phyloP scores from a whole-genome alignment of 2,797 vertebrate species.

The Typhlichthys eigenmanni region DNA sequence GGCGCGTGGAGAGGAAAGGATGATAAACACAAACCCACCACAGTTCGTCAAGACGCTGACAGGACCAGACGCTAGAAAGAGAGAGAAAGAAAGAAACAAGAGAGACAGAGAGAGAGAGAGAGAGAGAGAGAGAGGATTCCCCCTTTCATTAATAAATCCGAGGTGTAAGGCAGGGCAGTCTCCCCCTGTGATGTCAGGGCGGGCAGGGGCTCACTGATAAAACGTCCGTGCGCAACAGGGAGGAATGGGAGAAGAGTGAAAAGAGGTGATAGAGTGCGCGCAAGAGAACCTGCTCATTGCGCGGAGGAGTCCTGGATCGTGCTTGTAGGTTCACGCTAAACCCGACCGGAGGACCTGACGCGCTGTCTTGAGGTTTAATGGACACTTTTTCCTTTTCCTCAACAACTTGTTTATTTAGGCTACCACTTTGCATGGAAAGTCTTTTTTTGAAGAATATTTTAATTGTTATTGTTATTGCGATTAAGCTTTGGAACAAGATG shows the following conservation, averaged over 20 bases:
- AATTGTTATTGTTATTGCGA: background rate
- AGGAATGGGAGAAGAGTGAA: constrained; percentile 37
- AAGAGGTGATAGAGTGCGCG: background rate
- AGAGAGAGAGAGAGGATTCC: background rate
- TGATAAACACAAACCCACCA: background rate
- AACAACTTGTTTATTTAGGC: constrained; percentile 17
- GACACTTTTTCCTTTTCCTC: constrained; percentile 30
- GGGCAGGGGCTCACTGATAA: constrained; percentile 70
- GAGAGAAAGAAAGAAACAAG: background rate
- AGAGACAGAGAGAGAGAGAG: background rate
- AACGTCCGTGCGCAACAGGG: constrained; percentile 65
- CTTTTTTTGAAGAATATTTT: constrained; percentile 40
- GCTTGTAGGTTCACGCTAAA: constrained; percentile 24
- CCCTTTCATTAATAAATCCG: background rate
- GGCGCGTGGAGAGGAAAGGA: background rate
- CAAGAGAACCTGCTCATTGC: background rate
- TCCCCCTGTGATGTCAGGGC: constrained; percentile 72
- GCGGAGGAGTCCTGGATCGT: too few relatives aligned
- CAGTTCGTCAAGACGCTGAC: background rate
- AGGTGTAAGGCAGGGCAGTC: constrained; percentile 2
- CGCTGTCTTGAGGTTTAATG: constrained; percentile 37
- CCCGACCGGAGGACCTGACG: constrained; percentile 15
- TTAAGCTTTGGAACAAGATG: constrained; percentile 50
- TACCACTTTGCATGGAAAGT: constrained; percentile 42
- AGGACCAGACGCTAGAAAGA: background rate